These are phyloP conservation scores for Dolichoris vasculosae DNA, from an alignment of 1,140 invertebrate species.

Conservation along the genomic window DNA sequence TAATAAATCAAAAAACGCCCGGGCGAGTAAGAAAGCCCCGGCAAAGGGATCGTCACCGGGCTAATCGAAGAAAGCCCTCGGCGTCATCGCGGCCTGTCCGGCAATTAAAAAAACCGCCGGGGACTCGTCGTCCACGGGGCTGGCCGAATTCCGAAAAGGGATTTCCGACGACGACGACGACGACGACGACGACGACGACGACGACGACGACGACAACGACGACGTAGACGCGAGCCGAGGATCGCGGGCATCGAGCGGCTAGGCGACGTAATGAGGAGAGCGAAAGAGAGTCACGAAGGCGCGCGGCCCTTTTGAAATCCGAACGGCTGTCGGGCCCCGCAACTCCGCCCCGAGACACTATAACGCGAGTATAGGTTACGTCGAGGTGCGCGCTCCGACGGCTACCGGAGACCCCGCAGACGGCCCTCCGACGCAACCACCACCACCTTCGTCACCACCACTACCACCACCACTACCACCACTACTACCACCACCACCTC, in stretches of 20 bases:
- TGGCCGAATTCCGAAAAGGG: too few relatives aligned
- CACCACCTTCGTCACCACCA: neutral
- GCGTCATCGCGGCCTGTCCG: too few relatives aligned
- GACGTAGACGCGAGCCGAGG: neutral
- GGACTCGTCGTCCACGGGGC: neutral
- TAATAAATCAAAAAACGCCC: neutral
- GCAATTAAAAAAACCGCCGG: neutral
- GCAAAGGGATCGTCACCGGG: neutral
- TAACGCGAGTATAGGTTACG: neutral
- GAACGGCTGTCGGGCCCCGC: neutral
- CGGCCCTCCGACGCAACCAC: neutral
- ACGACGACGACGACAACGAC: too few relatives aligned
- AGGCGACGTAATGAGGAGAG: conserved; percentile 14
- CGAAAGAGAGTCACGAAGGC: neutral
- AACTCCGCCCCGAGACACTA: conserved; percentile 23
- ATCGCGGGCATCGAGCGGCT: neutral
- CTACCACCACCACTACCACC: too few relatives aligned
- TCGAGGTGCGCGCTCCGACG: neutral
- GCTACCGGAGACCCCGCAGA: conserved; percentile 12
- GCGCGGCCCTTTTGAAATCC: conserved; percentile 46
- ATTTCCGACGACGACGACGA: neutral
- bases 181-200: too few relatives aligned
- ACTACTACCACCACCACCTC: too few relatives aligned
- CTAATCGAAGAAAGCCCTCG: conserved; percentile 33
- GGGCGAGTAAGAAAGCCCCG: neutral